A percentile compares a stretch with the other conserved stretches of the same genome.
Evolutionary conservation across 64 coral and sea anemone genomes (phyloP).

Genomic region (Stichodactyla helianthus): DNA sequence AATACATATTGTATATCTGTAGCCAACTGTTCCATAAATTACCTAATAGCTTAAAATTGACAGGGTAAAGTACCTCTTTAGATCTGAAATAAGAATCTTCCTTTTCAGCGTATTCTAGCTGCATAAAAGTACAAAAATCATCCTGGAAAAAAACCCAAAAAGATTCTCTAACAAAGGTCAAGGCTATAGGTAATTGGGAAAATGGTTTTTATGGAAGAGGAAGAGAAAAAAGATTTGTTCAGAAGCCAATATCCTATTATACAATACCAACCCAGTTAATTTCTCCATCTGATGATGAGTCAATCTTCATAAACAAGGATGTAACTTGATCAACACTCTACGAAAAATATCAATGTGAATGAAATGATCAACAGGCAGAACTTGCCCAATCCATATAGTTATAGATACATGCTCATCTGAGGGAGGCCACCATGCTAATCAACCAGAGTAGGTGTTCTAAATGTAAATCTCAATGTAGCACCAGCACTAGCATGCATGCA

Average conservation of each 20-base stretch:
- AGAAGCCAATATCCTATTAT: not conserved
- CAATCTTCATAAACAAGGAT: slow-evolving; percentile 95
- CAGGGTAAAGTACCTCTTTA: slow-evolving; percentile 65
- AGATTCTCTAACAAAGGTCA: not conserved
- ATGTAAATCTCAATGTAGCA: no score
- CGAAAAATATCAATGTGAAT: not conserved
- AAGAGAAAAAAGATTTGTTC: not conserved
- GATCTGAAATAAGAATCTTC: slow-evolving; percentile 97
- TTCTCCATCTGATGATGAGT: slow-evolving; percentile 97
- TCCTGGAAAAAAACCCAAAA: slow-evolving; percentile 42
- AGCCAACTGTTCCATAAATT: no score
- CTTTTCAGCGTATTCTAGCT: slow-evolving; percentile 98
- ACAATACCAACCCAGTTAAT: slow-evolving; percentile 97
- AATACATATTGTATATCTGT: not conserved
- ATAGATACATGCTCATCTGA: no score
- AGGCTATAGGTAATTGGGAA: not conserved
- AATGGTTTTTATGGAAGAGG: not conserved
- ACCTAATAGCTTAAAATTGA: no score
- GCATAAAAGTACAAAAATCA: slow-evolving; percentile 99
- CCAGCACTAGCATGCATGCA: no score
- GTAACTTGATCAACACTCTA: slow-evolving; percentile 91
- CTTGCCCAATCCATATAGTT: no score
- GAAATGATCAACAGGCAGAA: no score
- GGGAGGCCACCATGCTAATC: no score
- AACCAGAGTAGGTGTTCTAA: no score